A percentile compares a stretch with the other conserved stretches of the same genome.
phyloP scores from a whole-genome alignment of 2,113 vertebrate species.

The Miniopterus natalensis region DNA sequence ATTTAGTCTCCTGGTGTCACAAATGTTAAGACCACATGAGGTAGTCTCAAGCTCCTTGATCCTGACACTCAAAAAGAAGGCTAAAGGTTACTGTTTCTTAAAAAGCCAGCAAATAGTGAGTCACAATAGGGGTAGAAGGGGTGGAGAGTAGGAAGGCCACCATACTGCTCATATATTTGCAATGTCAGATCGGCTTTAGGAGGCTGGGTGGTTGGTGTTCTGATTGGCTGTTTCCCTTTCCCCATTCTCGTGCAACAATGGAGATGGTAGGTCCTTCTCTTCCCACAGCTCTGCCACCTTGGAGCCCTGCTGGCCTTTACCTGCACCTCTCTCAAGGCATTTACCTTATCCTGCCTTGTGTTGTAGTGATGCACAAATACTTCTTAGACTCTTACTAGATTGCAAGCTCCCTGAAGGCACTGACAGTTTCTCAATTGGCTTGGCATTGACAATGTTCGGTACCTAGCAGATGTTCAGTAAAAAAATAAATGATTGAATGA shows the following conservation, averaged over 20 bases:
- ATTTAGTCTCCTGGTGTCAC: background rate
- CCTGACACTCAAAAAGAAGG: background rate
- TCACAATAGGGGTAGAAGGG: background rate
- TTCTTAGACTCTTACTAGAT: background rate
- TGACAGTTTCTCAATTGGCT: background rate
- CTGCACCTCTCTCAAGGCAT: background rate
- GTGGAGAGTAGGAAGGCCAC: rapidly evolving
- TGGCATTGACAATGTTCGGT: background rate
- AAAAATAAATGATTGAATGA: background rate
- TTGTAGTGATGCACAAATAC: background rate
- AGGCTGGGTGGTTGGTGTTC: rapidly evolving
- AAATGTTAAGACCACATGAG: background rate
- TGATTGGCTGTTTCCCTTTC: no score
- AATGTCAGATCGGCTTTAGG: background rate
- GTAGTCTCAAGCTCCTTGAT: background rate
- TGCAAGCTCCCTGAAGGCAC: background rate
- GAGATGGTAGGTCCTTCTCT: background rate
- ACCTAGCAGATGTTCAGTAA: background rate
- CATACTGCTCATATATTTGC: background rate
- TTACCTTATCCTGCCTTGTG: background rate
- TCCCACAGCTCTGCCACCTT: background rate
- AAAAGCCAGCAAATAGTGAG: background rate
- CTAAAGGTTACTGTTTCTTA: background rate
- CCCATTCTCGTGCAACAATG: no score
- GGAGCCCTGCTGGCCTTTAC: background rate